Evolutionary conservation across 2,797 vertebrate genomes (phyloP), one percentile per base, ranked within the genome.

Genomic region (Ptychadena robeensis): DNA sequence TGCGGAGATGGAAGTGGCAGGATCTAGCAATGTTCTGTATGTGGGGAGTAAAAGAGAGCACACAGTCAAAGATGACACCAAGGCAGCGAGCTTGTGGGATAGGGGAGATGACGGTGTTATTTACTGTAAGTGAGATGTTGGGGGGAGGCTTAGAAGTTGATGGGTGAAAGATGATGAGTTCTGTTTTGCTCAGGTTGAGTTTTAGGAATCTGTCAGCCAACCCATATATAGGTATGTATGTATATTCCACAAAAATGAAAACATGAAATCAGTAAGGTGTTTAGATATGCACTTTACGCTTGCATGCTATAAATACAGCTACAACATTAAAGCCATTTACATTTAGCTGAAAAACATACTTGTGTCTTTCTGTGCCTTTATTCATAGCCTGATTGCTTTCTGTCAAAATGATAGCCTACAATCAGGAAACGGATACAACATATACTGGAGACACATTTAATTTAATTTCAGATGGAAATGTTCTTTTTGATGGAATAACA

Each of bases 391-490:
- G 78, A 75, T 85, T 85, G 65, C 72, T 85, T 85, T 76, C 72
- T 80, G 32, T 44, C 71, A 69, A 61, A 80, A 80, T 84, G 25
- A 69, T 73, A 73, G 78, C 48, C 82, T 85, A 75, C 64, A 80
- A 75, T 76, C 71, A 80, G 82, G 71, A 85, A 70, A 76, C 63
- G n/a, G 48, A 74, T 53, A 70, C 30, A 12, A 32, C 57, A 37
- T 35, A 76, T 74, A 65, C 72, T 76, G 65, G 72, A 85, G 72
- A 57, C 82, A 85, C 65, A 75, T 63, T 85, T 85, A 74, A 85
- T 85, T 85, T 76, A 71, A 75, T 85, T 80, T 85, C 53, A 57
- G 48, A 80, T 70, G 66, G 79, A 74, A 80, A 75, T 80, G 22
- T 44, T 73, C 44, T 64, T 80, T 44, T 61, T 74, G 53, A 76